Percentiles rank a stretch among this genome's conserved stretches.
phyloP scores from a whole-genome alignment of 2,797 vertebrate genomes.

The Girardinus metallicus region DNA sequence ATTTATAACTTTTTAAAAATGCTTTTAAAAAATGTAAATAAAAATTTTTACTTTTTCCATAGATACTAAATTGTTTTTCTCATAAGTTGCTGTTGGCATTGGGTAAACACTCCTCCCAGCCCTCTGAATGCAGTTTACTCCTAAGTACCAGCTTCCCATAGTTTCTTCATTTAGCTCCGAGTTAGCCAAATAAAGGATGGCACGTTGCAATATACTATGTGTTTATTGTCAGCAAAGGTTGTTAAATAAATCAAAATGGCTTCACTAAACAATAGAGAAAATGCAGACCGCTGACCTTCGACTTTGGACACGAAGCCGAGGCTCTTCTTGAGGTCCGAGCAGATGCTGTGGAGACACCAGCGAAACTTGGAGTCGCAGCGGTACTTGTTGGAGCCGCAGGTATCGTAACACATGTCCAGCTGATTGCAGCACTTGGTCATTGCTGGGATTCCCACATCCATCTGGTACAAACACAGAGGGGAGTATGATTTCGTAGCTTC shows the following conservation, averaged over 20 bases:
- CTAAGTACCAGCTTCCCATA: not conserved
- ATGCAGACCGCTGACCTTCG: conserved; percentile 82
- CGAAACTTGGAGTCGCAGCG: conserved; percentile 98
- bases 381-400: conserved; percentile 98
- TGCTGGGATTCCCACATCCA: conserved; percentile 92
- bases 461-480: conserved; percentile 70
- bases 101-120: too few species aligned
- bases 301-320: conserved; percentile 97
- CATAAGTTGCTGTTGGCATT: not conserved
- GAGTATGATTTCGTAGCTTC: not conserved
- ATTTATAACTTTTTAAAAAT: not conserved
- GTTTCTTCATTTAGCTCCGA: not conserved
- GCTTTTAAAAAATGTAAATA: not conserved
- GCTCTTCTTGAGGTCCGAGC: conserved; percentile 96
- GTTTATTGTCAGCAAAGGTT: not conserved
- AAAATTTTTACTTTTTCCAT: not conserved
- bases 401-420: conserved; percentile 94
- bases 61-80: not conserved
- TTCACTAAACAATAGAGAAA: not conserved
- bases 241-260: not conserved
- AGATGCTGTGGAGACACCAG: conserved; percentile 98
- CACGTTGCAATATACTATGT: not conserved
- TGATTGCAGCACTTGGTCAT: conserved; percentile 98
- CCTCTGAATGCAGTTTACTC: too few species aligned
- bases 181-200: not conserved